A percentile compares a stretch with the other conserved stretches of the same genome.
These are phyloP conservation scores for Pseudomugil tenellus DNA, from an alignment of 2,797 vertebrate species.

Conservation along the genomic window DNA sequence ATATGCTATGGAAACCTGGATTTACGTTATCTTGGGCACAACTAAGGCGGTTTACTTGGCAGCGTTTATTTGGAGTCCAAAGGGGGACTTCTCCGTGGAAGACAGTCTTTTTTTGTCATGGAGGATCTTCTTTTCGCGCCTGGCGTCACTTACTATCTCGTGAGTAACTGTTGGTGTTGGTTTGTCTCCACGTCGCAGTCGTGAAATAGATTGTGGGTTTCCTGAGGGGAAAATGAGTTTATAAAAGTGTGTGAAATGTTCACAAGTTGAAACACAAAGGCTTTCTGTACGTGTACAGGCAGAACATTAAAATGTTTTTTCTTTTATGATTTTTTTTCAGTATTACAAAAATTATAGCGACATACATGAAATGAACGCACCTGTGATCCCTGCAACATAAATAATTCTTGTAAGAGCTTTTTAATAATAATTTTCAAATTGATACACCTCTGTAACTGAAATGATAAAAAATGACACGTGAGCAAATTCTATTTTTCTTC, in stretches of 20 bases:
- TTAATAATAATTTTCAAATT: too few species aligned
- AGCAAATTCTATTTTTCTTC: too few species aligned
- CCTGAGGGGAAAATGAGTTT: neutral
- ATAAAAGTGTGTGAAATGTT: neutral
- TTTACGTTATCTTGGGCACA: neutral
- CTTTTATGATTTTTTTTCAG: neutral
- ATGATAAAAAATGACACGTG: too few species aligned
- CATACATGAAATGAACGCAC: neutral
- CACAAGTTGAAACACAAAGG: neutral
- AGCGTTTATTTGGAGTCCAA: neutral
- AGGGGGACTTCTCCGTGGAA: neutral
- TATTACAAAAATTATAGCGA: neutral
- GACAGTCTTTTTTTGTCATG: conserved; percentile 43
- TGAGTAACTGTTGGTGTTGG: conserved; percentile 57
- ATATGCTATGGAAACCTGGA: neutral
- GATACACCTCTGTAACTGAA: too few species aligned
- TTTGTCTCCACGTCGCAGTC: neutral
- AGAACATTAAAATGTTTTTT: neutral
- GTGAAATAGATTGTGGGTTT: neutral
- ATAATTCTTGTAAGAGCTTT: neutral
- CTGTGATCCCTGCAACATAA: neutral
- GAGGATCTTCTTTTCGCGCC: conserved; percentile 42
- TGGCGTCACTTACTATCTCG: conserved; percentile 50
- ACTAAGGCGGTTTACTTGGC: neutral
- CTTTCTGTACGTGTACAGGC: neutral